A percentile compares a stretch with the other conserved stretches of the same genome.
Conservation (phyloP, 2,888 invertebrate genomes). For the Pelosia muscerda region DNA sequence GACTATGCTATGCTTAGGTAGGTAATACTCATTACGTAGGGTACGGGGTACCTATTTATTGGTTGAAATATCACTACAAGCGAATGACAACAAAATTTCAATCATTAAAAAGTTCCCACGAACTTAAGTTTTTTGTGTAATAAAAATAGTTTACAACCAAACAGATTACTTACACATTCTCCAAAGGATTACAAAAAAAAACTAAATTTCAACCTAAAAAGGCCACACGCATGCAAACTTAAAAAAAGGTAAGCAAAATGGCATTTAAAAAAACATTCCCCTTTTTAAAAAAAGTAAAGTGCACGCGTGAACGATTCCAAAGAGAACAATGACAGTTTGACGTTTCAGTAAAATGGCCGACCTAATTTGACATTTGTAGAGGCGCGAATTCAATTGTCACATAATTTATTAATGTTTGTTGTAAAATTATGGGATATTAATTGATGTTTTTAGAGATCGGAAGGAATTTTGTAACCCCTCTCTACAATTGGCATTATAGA, state of each 20-base stretch:
- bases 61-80: not conserved
- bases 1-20: too few species aligned
- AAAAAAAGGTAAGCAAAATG: conserved; percentile 41
- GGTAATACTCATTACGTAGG: too few species aligned
- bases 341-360: conserved; percentile 77
- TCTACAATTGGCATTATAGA: not conserved
- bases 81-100: not conserved
- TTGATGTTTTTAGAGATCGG: conserved; percentile 57
- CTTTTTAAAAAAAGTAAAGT: conserved; percentile 64
- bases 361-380: conserved; percentile 85
- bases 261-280: conserved; percentile 69
- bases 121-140: conserved; percentile 45
- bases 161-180: conserved; percentile 46
- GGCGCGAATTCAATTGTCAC: conserved; percentile 82
- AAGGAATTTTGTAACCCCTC: not conserved
- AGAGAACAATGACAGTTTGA: conserved; percentile 64
- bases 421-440: conserved; percentile 75
- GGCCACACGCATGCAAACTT: conserved; percentile 49
- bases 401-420: conserved; percentile 84
- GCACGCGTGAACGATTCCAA: conserved; percentile 77
- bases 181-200: conserved; percentile 40
- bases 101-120: conserved; percentile 40
- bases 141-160: conserved; percentile 43
- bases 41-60: too few species aligned
- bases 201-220: conserved; percentile 29